Percentiles rank a stretch among this genome's conserved stretches.
Evolutionary conservation across 2,888 invertebrate species (phyloP).

Genomic region (Pardosa pseudoannulata): DNA sequence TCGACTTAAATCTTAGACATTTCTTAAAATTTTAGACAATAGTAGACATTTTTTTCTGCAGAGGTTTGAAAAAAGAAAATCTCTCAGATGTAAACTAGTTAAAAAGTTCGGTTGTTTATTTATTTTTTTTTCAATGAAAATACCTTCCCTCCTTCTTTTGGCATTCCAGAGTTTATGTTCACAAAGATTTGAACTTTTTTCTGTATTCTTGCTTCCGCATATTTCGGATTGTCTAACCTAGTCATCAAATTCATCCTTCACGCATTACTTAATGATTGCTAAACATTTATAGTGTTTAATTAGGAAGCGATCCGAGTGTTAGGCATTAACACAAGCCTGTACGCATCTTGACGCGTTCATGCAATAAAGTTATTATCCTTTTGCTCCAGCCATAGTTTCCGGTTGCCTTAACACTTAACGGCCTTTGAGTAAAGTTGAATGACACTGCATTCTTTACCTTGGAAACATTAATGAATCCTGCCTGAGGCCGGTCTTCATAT

Average conservation of each 20-base stretch:
- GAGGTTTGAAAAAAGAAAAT: no score
- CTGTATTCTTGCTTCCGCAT: not conserved
- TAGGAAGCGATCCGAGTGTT: slow-evolving; percentile 21
- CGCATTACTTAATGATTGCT: not conserved
- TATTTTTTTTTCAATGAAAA: no score
- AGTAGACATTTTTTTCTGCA: no score
- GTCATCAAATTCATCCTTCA: not conserved
- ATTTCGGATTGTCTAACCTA: not conserved
- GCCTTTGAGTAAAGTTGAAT: slow-evolving; percentile 68
- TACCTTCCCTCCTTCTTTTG: no score
- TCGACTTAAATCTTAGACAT: no score
- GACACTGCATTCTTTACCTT: slow-evolving; percentile 67
- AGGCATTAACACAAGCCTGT: slow-evolving; percentile 29
- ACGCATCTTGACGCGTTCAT: slow-evolving; percentile 44
- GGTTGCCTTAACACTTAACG: slow-evolving; percentile 46
- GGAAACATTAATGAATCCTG: slow-evolving; percentile 56
- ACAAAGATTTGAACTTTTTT: no score
- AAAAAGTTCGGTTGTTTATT: no score
- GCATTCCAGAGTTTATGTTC: no score
- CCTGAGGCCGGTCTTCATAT: slow-evolving; percentile 31
- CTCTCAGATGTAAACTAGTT: no score
- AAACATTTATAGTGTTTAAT: slow-evolving; percentile 35
- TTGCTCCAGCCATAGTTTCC: slow-evolving; percentile 52
- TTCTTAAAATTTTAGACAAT: no score
- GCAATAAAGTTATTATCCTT: slow-evolving; percentile 41